These are phyloP conservation scores for Bothrops jararaca DNA, from an alignment of 2,113 vertebrate species.

Conservation along the genomic window DNA sequence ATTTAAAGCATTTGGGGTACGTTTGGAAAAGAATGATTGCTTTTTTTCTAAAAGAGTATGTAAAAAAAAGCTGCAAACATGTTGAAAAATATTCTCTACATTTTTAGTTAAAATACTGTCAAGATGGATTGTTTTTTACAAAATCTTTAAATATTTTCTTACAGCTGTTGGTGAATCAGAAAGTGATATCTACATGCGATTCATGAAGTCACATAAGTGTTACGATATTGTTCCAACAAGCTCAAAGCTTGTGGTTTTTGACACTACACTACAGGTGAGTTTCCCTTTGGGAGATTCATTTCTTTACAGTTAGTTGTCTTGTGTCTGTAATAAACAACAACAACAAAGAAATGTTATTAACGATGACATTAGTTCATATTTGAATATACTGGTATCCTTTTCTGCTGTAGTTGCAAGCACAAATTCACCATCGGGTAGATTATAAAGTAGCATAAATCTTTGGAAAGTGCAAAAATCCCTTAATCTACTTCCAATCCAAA, in stretches of 20 bases:
- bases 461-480: not conserved
- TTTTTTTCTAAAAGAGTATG: not conserved
- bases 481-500: not conserved
- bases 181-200: constrained; percentile 93
- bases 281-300: not conserved
- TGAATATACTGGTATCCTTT: not conserved
- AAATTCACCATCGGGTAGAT: not conserved
- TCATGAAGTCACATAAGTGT: constrained; percentile 98
- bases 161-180: constrained; percentile 85
- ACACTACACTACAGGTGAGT: constrained; percentile 93
- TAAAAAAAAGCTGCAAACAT: not conserved
- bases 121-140: constrained; percentile 26
- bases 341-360: not conserved
- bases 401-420: not conserved
- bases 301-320: not conserved
- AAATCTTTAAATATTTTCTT: constrained; percentile 50
- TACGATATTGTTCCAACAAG: constrained; percentile 98
- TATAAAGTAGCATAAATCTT: not conserved
- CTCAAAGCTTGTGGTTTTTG: constrained; percentile 97
- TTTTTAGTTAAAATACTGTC: not conserved
- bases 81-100: not conserved
- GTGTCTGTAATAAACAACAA: not conserved
- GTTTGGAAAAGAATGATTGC: not conserved
- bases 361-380: not conserved
- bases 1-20: not conserved